A percentile compares a stretch with the other conserved stretches of the same genome.
Evolutionary conservation across 2,113 vertebrate species (phyloP).

Genomic region (Gorsachius goisagi): DNA sequence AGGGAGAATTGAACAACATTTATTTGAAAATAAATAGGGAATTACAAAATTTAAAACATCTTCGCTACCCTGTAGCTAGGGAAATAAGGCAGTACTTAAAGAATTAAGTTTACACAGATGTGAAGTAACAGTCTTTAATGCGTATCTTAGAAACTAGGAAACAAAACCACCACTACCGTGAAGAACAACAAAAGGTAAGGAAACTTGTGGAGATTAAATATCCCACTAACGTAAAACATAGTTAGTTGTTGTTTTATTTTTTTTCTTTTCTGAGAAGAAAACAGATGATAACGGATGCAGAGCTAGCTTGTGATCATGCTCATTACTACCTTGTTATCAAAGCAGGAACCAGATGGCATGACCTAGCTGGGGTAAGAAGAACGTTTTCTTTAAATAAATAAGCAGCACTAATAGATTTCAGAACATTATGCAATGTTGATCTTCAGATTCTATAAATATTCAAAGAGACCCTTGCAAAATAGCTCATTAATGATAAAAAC

Average conservation of each 20-base stretch:
- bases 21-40: constrained; percentile 67
- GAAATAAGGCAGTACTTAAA: constrained; percentile 58
- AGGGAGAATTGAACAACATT: constrained; percentile 30
- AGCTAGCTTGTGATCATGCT: constrained; percentile 79
- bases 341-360: constrained; percentile 80
- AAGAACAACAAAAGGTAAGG: not conserved
- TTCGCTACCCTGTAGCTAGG: constrained; percentile 31
- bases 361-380: constrained; percentile 79
- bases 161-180: not conserved
- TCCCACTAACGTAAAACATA: not conserved
- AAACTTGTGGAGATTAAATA: constrained; percentile 41
- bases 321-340: constrained; percentile 80
- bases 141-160: constrained; percentile 33
- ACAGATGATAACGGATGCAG: constrained; percentile 62
- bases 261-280: constrained; percentile 63
- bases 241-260: constrained; percentile 21
- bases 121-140: constrained; percentile 17
- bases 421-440: constrained; percentile 49
- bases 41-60: constrained; percentile 44
- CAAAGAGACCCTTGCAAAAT: constrained; percentile 29
- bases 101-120: constrained; percentile 57
- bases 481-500: constrained; percentile 62
- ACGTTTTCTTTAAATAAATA: constrained; percentile 50
- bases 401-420: constrained; percentile 44
- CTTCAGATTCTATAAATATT: constrained; percentile 59